Conservation (phyloP, 1,140 invertebrate genomes). For the Scaptomyza graminum region DNA sequence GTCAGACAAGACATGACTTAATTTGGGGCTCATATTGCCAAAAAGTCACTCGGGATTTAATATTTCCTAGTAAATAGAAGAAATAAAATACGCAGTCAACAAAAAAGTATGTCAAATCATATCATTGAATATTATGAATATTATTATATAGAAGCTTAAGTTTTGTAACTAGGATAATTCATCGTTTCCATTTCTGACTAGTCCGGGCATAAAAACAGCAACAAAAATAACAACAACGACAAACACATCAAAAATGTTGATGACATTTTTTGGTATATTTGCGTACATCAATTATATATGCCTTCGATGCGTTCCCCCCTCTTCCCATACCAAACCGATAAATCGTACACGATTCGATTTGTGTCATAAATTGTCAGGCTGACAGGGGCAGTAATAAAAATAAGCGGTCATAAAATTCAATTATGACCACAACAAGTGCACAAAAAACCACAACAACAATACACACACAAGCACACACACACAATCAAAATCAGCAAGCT, state of each 20-base stretch:
- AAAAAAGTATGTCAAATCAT: too few species aligned
- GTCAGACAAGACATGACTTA: slow-evolving; percentile 18
- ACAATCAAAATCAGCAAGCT: slow-evolving; percentile 5
- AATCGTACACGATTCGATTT: slow-evolving; percentile 58
- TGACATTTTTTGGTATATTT: slow-evolving; percentile 76
- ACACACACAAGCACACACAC: neutral
- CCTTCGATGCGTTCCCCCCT: neutral
- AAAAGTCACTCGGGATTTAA: neutral
- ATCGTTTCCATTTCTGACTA: slow-evolving; percentile 12
- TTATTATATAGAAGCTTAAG: too few species aligned
- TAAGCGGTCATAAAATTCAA: slow-evolving; percentile 81
- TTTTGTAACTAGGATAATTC: neutral
- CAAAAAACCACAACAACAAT: slow-evolving; percentile 43
- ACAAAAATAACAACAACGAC: slow-evolving; percentile 7
- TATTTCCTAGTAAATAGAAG: neutral
- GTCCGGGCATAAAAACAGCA: neutral
- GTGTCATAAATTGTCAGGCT: slow-evolving; percentile 75
- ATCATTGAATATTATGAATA: too few species aligned
- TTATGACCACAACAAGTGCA: slow-evolving; percentile 80
- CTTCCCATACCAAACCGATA: neutral
- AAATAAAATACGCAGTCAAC: neutral
- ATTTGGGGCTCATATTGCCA: neutral
- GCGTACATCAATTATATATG: slow-evolving; percentile 76
- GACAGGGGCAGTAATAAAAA: slow-evolving; percentile 70
- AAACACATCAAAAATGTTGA: too few species aligned